Evolutionary conservation across 1,140 invertebrate species (phyloP).

Genomic region (Saxidomus purpurata): DNA sequence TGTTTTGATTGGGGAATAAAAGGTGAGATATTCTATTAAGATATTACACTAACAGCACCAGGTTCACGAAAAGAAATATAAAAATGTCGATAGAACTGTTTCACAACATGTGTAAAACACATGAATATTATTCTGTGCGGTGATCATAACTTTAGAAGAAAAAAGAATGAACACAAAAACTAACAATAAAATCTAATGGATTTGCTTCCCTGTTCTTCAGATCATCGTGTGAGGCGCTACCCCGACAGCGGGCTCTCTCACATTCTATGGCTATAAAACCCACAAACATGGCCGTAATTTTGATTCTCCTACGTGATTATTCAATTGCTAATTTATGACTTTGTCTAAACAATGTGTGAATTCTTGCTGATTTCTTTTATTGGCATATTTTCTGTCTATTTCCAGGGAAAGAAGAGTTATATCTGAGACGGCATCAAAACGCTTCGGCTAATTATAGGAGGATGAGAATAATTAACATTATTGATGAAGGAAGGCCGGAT

Average conservation of each 20-base stretch:
- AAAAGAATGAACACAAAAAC: constrained; percentile 15
- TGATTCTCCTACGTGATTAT: constrained; percentile 44
- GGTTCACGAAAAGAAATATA: background rate
- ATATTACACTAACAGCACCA: background rate
- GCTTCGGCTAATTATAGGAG: constrained; percentile 39
- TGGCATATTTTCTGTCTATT: constrained; percentile 32
- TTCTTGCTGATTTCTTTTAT: constrained; percentile 52
- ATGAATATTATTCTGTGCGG: constrained; percentile 16
- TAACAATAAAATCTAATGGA: constrained; percentile 57
- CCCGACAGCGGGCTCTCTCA: constrained; percentile 19
- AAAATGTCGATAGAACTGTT: background rate
- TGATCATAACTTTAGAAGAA: background rate
- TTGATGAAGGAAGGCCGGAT: constrained; percentile 36
- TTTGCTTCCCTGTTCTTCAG: constrained; percentile 22
- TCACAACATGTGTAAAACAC: constrained; percentile 49
- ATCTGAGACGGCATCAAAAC: constrained; percentile 43
- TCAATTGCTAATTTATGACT: constrained; percentile 58
- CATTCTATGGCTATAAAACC: constrained; percentile 40
- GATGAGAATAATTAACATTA: constrained; percentile 55
- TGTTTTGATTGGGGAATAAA: background rate
- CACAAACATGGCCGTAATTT: constrained; percentile 27
- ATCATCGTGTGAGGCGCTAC: constrained; percentile 51
- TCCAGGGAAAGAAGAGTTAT: constrained; percentile 13
- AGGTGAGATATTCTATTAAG: constrained; percentile 1
- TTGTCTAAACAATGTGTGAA: constrained; percentile 53